Conservation (phyloP, 2,888 invertebrate species). For the Entomobrya multifasciata region DNA sequence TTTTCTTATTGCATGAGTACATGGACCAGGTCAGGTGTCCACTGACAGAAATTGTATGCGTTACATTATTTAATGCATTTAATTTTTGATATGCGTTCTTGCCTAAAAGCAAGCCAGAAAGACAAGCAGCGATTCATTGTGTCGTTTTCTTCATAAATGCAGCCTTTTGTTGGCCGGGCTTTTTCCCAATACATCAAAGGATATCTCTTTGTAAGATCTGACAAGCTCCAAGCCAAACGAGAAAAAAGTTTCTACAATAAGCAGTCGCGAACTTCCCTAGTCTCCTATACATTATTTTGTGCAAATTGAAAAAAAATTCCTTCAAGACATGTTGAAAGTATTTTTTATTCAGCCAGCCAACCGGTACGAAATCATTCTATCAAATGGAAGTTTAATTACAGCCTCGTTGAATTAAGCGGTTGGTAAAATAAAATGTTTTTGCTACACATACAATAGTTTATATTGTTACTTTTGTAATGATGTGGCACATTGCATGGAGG, state of each 20-base stretch:
- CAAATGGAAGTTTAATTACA: constrained; percentile 67
- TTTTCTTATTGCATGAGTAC: background rate
- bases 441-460: too few species aligned
- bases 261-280: constrained; percentile 46
- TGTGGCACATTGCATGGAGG: too few species aligned
- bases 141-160: constrained; percentile 9
- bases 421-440: background rate
- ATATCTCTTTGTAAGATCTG: constrained; percentile 62
- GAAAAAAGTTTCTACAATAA: background rate
- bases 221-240: background rate
- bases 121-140: constrained; percentile 29
- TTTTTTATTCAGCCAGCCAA: constrained; percentile 54
- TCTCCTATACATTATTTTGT: background rate
- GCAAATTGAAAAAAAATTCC: constrained; percentile 24
- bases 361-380: constrained; percentile 46
- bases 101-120: background rate
- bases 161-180: constrained; percentile 32
- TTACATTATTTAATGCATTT: constrained; percentile 57
- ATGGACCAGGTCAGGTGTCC: constrained; percentile 1
- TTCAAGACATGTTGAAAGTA: constrained; percentile 18
- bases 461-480: too few species aligned
- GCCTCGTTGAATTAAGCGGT: constrained; percentile 40
- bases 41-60: background rate
- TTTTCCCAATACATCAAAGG: constrained; percentile 62
- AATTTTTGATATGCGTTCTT: constrained; percentile 4